Conservation (phyloP, 1,140 invertebrate species). For the Tetramorium alpestre region DNA sequence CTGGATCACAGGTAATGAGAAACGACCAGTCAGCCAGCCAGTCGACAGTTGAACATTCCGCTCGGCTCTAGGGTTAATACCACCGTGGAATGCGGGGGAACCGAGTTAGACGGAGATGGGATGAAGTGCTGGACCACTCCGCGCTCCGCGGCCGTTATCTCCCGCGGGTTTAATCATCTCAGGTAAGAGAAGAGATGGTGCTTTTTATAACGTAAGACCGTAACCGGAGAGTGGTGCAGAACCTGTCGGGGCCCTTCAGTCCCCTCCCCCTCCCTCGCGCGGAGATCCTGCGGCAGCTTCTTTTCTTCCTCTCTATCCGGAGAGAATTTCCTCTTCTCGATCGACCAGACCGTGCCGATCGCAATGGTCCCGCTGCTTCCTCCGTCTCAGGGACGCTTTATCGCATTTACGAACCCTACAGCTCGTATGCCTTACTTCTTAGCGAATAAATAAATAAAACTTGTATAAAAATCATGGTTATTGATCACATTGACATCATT, state of each 20-base stretch:
- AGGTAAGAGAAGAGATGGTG: conserved; percentile 19
- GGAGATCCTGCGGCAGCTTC: neutral
- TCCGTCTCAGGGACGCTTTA: neutral
- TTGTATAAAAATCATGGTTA: neutral
- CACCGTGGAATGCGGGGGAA: conserved; percentile 32
- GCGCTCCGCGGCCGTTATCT: neutral
- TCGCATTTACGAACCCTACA: neutral
- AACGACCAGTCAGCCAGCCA: neutral
- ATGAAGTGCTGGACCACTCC: neutral
- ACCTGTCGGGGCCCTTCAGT: neutral
- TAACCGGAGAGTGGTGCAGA: neutral
- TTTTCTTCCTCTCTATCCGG: neutral
- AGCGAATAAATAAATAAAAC: neutral
- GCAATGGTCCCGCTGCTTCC: neutral
- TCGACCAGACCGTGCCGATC: neutral
- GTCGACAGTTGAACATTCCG: neutral
- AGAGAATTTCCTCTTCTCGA: neutral
- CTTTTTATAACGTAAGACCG: neutral
- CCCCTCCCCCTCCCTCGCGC: neutral
- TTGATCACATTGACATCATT: neutral
- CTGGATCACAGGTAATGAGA: neutral
- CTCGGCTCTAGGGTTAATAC: conserved; percentile 31
- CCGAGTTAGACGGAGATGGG: neutral
- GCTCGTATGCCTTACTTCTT: neutral
- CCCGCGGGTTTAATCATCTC: conserved; percentile 29